Base-by-base conservation (phyloP, 2,113 vertebrate species). In the Epinephelus fuscoguttatus region DNA sequence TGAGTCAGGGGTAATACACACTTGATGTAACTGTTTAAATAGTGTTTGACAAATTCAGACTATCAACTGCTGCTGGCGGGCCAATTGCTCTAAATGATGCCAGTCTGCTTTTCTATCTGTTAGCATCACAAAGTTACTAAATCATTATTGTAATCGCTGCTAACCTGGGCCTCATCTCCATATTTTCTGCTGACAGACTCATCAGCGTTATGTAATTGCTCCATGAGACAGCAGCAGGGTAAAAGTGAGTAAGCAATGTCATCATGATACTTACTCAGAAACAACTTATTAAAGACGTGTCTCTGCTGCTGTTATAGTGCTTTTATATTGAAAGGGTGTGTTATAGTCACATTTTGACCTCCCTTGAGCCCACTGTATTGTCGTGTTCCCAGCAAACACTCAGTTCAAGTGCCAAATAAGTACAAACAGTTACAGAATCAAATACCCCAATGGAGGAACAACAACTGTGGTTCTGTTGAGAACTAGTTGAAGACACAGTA, bases 1-100 rank as follows among this genome's bases (percentile, higher is more conserved):
- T 74, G 53, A 68, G 59, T 70, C 42, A 50, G 69, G 2, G 55
- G 62, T 74, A 81, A 81, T 66, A 47, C 42, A 19, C 30, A 70
- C 19, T 45, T 70, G 14, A 71, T 81, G 37, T 49, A 56, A 81
- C 25, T 5, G 47, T 76, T 85, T 83, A 75, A 73, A 84, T 33
- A 75, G 49, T n/a, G 11, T 40, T 64, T 82, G 86, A 78, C 61
- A 80, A 76, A 89, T 84, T 66, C 78, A 72, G 40, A 60, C 40
- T 21, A 47, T 80, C 57, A 78, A 69, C 33, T 27, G 59, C 57
- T 62, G 27, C 33, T 61, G 30, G 6, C 59, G 50, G n/a, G 47
- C 37, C 23, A 74, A 53, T 68, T 82, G 15, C 42, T 70, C 15
- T 69, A 73, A 84, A 80, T 61, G 30, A 18, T 27, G n/a, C 70